Base-by-base conservation (phyloP, 2,888 invertebrate genomes). In the Athalia cordata region DNA sequence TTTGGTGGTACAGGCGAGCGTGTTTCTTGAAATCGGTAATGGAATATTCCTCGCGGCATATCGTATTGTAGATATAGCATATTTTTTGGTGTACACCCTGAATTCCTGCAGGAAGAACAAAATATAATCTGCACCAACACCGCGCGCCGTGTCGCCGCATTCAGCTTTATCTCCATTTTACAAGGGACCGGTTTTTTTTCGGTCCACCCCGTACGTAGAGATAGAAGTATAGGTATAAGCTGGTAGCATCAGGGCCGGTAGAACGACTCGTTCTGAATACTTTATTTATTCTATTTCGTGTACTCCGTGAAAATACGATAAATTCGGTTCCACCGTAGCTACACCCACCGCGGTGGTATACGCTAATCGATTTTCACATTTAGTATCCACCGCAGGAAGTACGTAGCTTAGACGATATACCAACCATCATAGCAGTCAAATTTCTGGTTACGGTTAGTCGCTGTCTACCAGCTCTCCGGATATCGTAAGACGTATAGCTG, bases 331-430 rank as follows among this genome's bases (percentile, higher is more conserved):
- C n/a, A 52, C 52, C 52, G 68, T 52, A 52, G 55, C 43, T 68
- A 45, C 15, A 13, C 59, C 59, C 13, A 29, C 59, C 45, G 59
- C 50, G 29, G 45, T 52, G 55, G 11, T 55, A 29, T 29, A 55
- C 29, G 47, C 72, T 72, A 59, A 72, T 72, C 72, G 72, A 72
- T 72, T 72, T 72, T 72, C 72, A n/a, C 59, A 72, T 59, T 72
- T 47, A 50, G 45, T 52, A 43, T 52, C 55, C 29, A 68, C n/a
- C 55, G 52, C 47, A 29, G 29, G 29, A 29, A 29, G 29, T 29
- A n/a, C n/a, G n/a, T n/a, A 29, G 29, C 29, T 52, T 4, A n/a
- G 29, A 68, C 45, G n/a, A 8, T 62, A 47, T 8, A 45, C 45
- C 8, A 47, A 59, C 45, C 15, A 50, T 47, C 57, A 72, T 59